Evolutionary conservation across 2,888 invertebrate species (phyloP), one percentile per base, ranked within the genome.

Genomic region (Acleris emargana): DNA sequence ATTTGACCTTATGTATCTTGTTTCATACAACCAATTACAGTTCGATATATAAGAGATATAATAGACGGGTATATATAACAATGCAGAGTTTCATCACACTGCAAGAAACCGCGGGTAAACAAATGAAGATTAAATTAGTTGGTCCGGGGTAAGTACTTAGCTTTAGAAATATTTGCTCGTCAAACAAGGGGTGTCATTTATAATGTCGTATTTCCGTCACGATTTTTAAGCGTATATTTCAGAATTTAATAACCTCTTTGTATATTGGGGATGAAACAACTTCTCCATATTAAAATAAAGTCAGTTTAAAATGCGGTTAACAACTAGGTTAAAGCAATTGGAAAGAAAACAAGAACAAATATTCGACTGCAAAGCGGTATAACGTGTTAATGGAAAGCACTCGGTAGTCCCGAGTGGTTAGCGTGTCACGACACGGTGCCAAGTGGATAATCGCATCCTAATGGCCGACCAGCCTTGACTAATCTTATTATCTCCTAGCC

Each of bases 381-480:
- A 60, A 50, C 57, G 66, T 66, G 66, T 51, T 64, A 66, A 64
- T 62, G 55, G 71, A 68, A 68, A 67, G 64, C 68, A 63, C 52
- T 54, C 68, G 62, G 11, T 64, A 60, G 55, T 60, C 50, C 50
- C 54, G 28, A 64, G 67, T 43, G 47, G 64, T 20, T 62, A 49
- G 64, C 55, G 66, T 67, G 67, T 51, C 67, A 59, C 47, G 51
- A 32, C 25, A 25, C 52, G 52, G 68, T 67, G 68, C 67, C 71
- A 73, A 74, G 72, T 71, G 70, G 72, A 70, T 75, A 75, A 76
- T 73, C 72, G 70, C 67, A 55, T 69, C 69, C 52, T 69, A 68
- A 71, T 69, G 59, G 69, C 61, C 55, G 28, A 25, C 54, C 52
- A 63, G 67, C 62, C 70, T 66, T 68, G 64, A 52, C 66, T 61